Evolutionary conservation across 2,797 vertebrate genomes (phyloP), one percentile per base, ranked within the genome.

Genomic region (Uromys caudimaculatus): DNA sequence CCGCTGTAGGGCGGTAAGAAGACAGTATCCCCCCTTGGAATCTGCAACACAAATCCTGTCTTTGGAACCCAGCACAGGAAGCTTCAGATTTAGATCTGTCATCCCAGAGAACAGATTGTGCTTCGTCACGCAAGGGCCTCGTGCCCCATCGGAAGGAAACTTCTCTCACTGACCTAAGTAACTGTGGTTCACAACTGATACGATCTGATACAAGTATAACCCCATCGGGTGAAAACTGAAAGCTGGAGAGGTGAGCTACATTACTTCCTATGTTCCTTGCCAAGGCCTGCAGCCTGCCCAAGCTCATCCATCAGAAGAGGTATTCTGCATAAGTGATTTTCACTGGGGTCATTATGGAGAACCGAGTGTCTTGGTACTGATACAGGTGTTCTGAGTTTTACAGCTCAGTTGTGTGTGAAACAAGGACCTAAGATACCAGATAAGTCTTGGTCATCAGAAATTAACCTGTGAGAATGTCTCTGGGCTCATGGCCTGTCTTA

Each of bases 281-380:
- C 85, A 12, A 35, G 69, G 12, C 50, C 88, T 83, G 24, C 67
- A 50, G 21, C 82, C 35, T 77, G 52, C 92, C 90, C 69, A 52
- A 47, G 64, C 93, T 81, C 11, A 58, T 24, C 41, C 67, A 6
- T 83, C 81, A 6, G 89, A 94, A 47, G 35, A 24, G 52, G 60
- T 13, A 44, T 95, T 96, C 44, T 81, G 67, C 27, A 19, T 90
- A 75, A 76, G 13, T 93, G 84, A 88, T 92, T 93, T 62, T 79
- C 91, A 88, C 79, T 79, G 81, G 27, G 94, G 47, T 1, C 75
- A 79, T 95, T 44, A 29, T 84, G 85, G 9, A 0, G 58, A 82
- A 94, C 8, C 93, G 79, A 24, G 73, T 60, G 92, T 44, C 88
- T 64, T 27, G 82, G 50, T 9, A 23, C 44, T 29, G 41, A 67